Conservation (phyloP, 2,113 vertebrate genomes). For the Strix aluco region DNA sequence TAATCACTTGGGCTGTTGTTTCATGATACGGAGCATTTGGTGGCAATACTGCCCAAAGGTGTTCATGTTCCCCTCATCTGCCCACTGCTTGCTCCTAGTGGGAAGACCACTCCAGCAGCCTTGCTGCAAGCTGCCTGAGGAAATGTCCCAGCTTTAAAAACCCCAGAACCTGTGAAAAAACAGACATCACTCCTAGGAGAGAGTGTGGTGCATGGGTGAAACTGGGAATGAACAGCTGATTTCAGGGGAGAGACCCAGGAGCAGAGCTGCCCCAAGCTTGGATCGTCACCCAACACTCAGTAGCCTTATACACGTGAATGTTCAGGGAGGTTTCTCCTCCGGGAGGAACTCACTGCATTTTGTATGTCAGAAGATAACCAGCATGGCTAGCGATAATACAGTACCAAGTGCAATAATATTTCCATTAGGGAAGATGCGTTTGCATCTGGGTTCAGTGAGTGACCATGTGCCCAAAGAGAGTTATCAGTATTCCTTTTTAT, state of each 20-base stretch:
- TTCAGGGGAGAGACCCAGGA: not conserved
- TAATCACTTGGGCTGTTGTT: not conserved
- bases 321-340: not conserved
- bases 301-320: not conserved
- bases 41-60: not conserved
- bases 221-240: not conserved
- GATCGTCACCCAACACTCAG: not conserved
- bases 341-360: not conserved
- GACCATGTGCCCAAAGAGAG: not conserved
- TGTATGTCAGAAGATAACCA: not conserved
- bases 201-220: accelerated
- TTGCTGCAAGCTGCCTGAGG: not conserved
- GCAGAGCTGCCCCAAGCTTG: not conserved
- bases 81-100: not conserved
- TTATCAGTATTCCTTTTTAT: not conserved
- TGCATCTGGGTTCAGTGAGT: accelerated
- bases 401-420: not conserved
- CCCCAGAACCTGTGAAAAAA: not conserved
- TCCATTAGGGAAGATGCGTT: not conserved
- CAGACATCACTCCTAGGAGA: not conserved
- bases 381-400: not conserved
- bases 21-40: not conserved
- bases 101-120: not conserved
- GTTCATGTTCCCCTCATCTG: not conserved
- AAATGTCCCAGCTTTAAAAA: not conserved